Percentiles rank a stretch among this genome's conserved stretches.
Evolutionary conservation across 2,888 invertebrate species (phyloP).

Genomic region (Hemistola chrysoprasaria): DNA sequence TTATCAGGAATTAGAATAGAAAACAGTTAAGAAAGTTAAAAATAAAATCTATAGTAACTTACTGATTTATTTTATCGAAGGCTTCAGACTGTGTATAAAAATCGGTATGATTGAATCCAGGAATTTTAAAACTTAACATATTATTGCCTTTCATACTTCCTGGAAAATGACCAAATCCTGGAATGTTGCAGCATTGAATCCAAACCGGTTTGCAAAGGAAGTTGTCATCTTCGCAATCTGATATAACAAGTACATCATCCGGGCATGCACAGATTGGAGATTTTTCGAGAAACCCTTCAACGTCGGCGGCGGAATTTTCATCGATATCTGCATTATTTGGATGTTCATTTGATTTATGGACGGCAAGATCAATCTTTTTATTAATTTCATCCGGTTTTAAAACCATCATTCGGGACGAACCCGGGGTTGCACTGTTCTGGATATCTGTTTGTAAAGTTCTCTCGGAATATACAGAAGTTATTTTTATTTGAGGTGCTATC

Average conservation of each 20-base stretch:
- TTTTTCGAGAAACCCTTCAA: slow-evolving; percentile 50
- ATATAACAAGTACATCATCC: slow-evolving; percentile 39
- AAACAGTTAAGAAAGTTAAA: too few species aligned
- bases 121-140: slow-evolving; percentile 59
- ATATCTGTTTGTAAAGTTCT: slow-evolving; percentile 15
- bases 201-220: slow-evolving; percentile 41
- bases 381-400: slow-evolving; percentile 76
- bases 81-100: slow-evolving; percentile 56
- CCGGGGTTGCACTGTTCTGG: slow-evolving; percentile 27
- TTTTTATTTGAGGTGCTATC: slow-evolving; percentile 53
- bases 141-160: slow-evolving; percentile 43
- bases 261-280: slow-evolving; percentile 34
- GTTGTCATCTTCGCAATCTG: slow-evolving; percentile 37
- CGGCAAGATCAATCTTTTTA: slow-evolving; percentile 36
- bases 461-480: slow-evolving; percentile 37
- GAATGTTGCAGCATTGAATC: slow-evolving; percentile 54
- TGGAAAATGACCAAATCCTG: slow-evolving; percentile 54
- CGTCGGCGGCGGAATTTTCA: slow-evolving; percentile 36
- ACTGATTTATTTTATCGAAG: slow-evolving; percentile 61
- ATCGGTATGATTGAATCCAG: slow-evolving; percentile 56
- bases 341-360: slow-evolving; percentile 13
- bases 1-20: too few species aligned
- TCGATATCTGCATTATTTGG: not conserved
- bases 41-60: slow-evolving; percentile 39
- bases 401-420: slow-evolving; percentile 53